These are phyloP conservation scores for Ictalurus punctatus DNA, from an alignment of 2,113 vertebrate genomes.

Conservation along the genomic window DNA sequence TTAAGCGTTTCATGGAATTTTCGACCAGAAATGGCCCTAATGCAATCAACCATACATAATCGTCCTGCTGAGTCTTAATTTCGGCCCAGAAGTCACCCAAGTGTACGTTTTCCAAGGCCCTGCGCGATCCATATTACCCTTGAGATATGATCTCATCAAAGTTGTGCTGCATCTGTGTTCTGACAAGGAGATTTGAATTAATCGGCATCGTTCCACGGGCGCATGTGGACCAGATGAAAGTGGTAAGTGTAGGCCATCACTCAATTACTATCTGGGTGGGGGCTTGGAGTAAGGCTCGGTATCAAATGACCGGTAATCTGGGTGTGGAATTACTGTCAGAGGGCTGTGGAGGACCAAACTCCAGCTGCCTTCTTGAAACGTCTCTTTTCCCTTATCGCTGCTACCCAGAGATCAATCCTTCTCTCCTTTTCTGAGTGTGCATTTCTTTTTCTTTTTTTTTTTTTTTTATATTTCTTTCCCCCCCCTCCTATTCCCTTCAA, in stretches of 20 bases:
- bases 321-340: constrained; percentile 59
- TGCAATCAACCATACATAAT: not conserved
- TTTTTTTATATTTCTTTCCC: not conserved
- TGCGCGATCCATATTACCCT: not conserved
- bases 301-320: constrained; percentile 60
- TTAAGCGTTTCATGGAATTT: not conserved
- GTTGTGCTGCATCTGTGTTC: constrained; percentile 21
- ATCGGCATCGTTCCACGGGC: not conserved
- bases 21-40: not conserved
- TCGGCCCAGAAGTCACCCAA: not conserved
- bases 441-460: not conserved
- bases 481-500: constrained; percentile 29
- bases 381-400: constrained; percentile 47
- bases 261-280: constrained; percentile 30
- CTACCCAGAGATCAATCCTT: constrained; percentile 50
- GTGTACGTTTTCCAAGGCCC: not conserved
- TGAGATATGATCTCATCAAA: constrained; percentile 21
- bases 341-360: constrained; percentile 41
- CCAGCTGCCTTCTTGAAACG: constrained; percentile 51
- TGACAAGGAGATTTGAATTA: constrained; percentile 23
- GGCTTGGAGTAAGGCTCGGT: constrained; percentile 46
- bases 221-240: constrained; percentile 33
- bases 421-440: constrained; percentile 16
- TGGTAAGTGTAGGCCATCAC: constrained; percentile 37
- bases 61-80: not conserved